Percentiles rank a stretch among this genome's conserved stretches.
Conservation (phyloP, 2,888 invertebrate genomes). For the Orchesellides sinensis region DNA sequence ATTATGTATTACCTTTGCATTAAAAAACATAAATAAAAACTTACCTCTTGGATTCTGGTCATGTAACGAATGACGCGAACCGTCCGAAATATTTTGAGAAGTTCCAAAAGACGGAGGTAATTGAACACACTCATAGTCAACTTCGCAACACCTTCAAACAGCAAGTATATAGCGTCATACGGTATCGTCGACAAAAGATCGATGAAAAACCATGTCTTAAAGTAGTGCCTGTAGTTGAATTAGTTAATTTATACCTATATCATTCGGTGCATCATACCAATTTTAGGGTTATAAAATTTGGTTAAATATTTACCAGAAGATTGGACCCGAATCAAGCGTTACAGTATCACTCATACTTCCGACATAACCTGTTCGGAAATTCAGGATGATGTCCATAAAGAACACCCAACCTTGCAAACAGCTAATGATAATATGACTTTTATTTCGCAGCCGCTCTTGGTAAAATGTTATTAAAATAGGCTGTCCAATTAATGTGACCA, state of each 20-base stretch:
- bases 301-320: constrained; percentile 49
- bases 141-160: not conserved
- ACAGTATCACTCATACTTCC: constrained; percentile 41
- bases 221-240: constrained; percentile 60
- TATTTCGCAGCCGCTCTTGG: not conserved
- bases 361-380: constrained; percentile 65
- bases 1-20: no score
- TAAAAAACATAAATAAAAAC: not conserved
- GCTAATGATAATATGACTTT: constrained; percentile 19
- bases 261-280: not conserved
- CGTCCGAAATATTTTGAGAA: constrained; percentile 65
- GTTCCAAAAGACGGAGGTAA: constrained; percentile 63
- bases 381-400: constrained; percentile 64
- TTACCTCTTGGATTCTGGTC: constrained; percentile 66
- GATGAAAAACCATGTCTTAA: constrained; percentile 64
- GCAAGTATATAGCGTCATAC: constrained; percentile 55
- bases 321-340: constrained; percentile 47
- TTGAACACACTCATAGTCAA: constrained; percentile 34
- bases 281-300: not conserved
- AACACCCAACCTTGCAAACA: constrained; percentile 49
- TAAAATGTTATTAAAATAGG: constrained; percentile 67
- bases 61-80: constrained; percentile 64
- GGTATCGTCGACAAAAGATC: constrained; percentile 67
- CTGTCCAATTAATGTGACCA: constrained; percentile 57
- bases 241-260: not conserved